Evolutionary conservation across 2,797 vertebrate genomes (phyloP).

Genomic region (Hippoglossus hippoglossus): DNA sequence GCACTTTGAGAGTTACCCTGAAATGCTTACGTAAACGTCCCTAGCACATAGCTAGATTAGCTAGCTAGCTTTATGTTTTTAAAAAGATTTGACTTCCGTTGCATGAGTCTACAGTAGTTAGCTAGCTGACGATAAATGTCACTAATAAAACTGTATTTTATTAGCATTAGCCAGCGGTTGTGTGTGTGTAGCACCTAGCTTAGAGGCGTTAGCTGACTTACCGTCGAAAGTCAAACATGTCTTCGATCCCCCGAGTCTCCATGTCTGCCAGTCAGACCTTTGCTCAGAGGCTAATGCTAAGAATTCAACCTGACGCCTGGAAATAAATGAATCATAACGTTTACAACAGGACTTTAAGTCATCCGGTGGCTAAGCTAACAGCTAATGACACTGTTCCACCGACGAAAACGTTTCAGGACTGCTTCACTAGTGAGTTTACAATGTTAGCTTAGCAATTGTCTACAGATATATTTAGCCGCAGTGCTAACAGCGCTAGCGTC

Average conservation of each 20-base stretch:
- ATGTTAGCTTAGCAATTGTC: constrained; percentile 45
- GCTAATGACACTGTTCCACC: background rate
- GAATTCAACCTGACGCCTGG: constrained; percentile 49
- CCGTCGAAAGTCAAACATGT: constrained; percentile 89
- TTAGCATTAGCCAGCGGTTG: constrained; percentile 9
- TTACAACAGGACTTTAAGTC: constrained; percentile 32
- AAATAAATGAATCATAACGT: constrained; percentile 71
- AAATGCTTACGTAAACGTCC: background rate
- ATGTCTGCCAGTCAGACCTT: constrained; percentile 70
- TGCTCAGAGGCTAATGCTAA: constrained; percentile 65
- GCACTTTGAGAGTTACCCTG: background rate
- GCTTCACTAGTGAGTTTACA: constrained; percentile 9
- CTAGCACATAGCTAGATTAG: constrained; percentile 1
- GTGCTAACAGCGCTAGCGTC: constrained; percentile 25
- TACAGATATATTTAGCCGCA: constrained; percentile 7
- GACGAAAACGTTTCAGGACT: background rate
- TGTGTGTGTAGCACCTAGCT: background rate
- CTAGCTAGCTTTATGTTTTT: background rate
- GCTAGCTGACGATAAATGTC: background rate
- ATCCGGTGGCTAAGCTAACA: constrained; percentile 1
- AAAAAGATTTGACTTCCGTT: background rate
- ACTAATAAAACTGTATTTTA: background rate
- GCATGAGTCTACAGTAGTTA: background rate
- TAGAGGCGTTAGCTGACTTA: constrained; percentile 43
- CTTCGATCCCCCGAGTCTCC: constrained; percentile 84